Evolutionary conservation across 2,888 invertebrate species (phyloP).

Genomic region (Diloba caeruleocephala): DNA sequence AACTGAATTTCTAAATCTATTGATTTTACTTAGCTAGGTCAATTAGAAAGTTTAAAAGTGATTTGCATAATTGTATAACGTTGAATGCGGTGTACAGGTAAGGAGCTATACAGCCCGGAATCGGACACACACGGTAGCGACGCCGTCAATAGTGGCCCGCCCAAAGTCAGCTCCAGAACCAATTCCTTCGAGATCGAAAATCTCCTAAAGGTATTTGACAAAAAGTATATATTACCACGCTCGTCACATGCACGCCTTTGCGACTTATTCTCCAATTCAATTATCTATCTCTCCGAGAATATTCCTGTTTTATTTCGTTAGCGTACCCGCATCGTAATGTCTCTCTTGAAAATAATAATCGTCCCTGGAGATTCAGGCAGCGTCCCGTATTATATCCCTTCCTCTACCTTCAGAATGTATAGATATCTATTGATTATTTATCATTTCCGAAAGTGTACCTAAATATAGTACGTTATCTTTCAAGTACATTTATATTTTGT

Average conservation of each 20-base stretch:
- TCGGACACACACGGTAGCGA: constrained; percentile 78
- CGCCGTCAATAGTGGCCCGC: constrained; percentile 74
- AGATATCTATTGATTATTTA: constrained; percentile 57
- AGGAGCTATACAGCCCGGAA: constrained; percentile 93
- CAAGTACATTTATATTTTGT: constrained; percentile 9
- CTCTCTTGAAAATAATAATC: constrained; percentile 72
- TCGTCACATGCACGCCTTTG: constrained; percentile 61
- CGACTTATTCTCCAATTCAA: constrained; percentile 70
- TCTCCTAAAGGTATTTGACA: constrained; percentile 91
- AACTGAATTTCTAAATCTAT: background rate
- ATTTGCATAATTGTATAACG: constrained; percentile 6
- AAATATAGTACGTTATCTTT: constrained; percentile 21
- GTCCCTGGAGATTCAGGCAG: constrained; percentile 62
- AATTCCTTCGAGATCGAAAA: constrained; percentile 99
- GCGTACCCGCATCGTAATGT: constrained; percentile 73
- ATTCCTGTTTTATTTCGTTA: constrained; percentile 71
- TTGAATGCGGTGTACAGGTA: constrained; percentile 87
- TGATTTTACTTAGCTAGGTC: constrained; percentile 2
- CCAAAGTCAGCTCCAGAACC: constrained; percentile 93
- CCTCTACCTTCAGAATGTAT: constrained; percentile 52
- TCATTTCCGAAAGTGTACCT: constrained; percentile 31
- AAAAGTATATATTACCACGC: constrained; percentile 53
- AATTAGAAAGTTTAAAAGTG: constrained; percentile 2
- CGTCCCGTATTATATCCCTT: constrained; percentile 62
- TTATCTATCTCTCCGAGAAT: constrained; percentile 68